A percentile compares a stretch with the other conserved stretches of the same genome.
phyloP scores from a whole-genome alignment of 2,797 vertebrate genomes.

The Psittacula derbiana region DNA sequence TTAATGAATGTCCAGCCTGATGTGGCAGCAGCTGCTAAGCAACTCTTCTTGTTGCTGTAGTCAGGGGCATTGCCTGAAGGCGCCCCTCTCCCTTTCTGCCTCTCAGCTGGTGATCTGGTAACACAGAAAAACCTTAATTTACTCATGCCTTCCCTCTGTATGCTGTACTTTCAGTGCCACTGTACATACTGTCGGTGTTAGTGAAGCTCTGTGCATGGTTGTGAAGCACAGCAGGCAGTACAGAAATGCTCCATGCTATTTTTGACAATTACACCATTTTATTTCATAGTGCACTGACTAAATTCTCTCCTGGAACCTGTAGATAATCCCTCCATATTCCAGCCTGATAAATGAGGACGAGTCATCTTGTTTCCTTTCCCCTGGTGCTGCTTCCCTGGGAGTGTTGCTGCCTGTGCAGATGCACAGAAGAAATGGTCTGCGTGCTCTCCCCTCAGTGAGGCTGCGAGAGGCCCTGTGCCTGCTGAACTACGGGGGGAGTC shows the following conservation, averaged over 20 bases:
- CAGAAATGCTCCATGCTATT: neutral
- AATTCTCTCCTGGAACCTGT: neutral
- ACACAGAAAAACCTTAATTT: neutral
- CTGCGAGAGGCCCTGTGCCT: neutral
- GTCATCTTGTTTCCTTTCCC: neutral
- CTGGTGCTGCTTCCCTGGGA: neutral
- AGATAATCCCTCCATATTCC: neutral
- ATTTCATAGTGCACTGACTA: neutral
- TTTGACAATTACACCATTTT: neutral
- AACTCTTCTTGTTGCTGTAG: neutral
- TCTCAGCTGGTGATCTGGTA: neutral
- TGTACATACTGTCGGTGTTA: neutral
- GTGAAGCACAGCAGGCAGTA: neutral
- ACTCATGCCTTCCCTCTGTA: neutral
- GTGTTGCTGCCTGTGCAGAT: neutral
- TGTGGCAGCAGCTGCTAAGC: neutral
- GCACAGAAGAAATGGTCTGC: neutral
- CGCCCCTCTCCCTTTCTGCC: neutral
- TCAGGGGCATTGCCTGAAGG: neutral
- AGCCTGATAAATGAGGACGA: neutral
- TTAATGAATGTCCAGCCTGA: neutral
- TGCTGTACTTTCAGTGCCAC: neutral
- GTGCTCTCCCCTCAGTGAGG: neutral
- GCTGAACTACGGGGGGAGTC: rapidly evolving
- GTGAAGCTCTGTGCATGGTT: neutral